Conservation (phyloP, 2,888 invertebrate genomes). For the Idaea aversata region DNA sequence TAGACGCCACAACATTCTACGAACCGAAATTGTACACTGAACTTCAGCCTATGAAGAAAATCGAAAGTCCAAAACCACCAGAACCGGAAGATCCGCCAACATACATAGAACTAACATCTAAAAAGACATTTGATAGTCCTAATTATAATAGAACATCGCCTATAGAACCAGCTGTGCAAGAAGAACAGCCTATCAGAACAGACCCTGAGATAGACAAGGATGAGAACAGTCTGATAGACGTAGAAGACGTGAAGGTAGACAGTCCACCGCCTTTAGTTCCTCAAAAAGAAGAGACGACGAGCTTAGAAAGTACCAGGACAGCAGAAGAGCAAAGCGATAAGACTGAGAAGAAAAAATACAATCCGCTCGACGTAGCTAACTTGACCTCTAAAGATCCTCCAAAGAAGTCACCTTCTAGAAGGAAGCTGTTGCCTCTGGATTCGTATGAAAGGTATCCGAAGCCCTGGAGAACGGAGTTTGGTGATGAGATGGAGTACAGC, state of each 20-base stretch:
- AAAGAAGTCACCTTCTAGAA: constrained; percentile 71
- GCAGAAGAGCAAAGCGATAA: constrained; percentile 56
- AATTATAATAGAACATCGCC: constrained; percentile 56
- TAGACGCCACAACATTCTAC: constrained; percentile 73
- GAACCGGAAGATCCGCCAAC: constrained; percentile 69
- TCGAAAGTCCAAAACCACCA: constrained; percentile 63
- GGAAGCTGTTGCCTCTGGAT: constrained; percentile 69
- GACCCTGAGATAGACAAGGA: constrained; percentile 75
- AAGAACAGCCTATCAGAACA: constrained; percentile 66
- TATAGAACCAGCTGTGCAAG: constrained; percentile 63
- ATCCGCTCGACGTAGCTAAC: constrained; percentile 83
- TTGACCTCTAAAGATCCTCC: constrained; percentile 82
- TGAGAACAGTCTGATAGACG: constrained; percentile 70
- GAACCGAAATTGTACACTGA: constrained; percentile 71
- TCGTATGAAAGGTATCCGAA: constrained; percentile 76
- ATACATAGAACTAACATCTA: constrained; percentile 70
- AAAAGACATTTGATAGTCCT: constrained; percentile 56
- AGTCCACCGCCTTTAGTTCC: constrained; percentile 46
- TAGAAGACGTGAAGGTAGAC: constrained; percentile 69
- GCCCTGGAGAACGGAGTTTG: constrained; percentile 81
- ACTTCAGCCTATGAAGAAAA: constrained; percentile 66
- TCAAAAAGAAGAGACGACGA: constrained; percentile 44
- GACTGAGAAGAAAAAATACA: constrained; percentile 75
- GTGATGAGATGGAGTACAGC: constrained; percentile 87
- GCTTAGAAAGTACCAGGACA: constrained; percentile 47